Evolutionary conservation across 1,140 invertebrate genomes (phyloP), one percentile per base, ranked within the genome.

Genomic region (Drosophila triauraria): DNA sequence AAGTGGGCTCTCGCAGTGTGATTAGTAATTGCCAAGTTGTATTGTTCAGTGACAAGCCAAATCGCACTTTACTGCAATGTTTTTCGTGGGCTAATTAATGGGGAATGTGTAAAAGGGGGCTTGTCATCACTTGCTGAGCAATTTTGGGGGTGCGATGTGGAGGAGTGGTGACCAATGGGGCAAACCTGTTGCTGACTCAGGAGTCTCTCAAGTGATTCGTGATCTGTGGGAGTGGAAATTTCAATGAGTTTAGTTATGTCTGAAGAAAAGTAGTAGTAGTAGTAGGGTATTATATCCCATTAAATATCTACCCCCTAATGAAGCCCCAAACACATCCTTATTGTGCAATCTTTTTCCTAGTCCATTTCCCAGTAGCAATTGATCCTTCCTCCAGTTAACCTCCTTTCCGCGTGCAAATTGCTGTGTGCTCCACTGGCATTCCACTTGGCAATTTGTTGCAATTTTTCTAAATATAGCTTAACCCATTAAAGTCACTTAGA

Each of bases 381-480:
- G 65, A 69, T 69, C 43, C 64, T 71, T 70, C 13, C 35, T 13
- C 17, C 27, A 44, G 38, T 67, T 50, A 74, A 60, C 42, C 69
- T 74, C 38, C 58, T 61, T 72, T 47, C 46, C 48, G 48, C 69
- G 15, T 64, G 13, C 35, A 63, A 53, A 57, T 44, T 59, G 27
- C 32, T 54, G 6, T 54, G n/a, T 69, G 68, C 68, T 56, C 68
- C 68, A 75, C 56, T 75, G 47, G 50, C 70, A 56, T 17, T 68
- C 75, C 75, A 77, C 75, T 77, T 51, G 42, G 38, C 74, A 77
- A 76, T 76, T 77, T 42, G 46, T 71, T 71, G 69, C 69, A 72
- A 72, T 72, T 72, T 72, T 78, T 80, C 84, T 88, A 88, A 80
- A 87, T 67, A 88, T 88, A 88, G 64, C 67, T 65, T 83, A 88